phyloP scores from a whole-genome alignment of 1,140 invertebrate genomes.

The Thrips palmi region DNA sequence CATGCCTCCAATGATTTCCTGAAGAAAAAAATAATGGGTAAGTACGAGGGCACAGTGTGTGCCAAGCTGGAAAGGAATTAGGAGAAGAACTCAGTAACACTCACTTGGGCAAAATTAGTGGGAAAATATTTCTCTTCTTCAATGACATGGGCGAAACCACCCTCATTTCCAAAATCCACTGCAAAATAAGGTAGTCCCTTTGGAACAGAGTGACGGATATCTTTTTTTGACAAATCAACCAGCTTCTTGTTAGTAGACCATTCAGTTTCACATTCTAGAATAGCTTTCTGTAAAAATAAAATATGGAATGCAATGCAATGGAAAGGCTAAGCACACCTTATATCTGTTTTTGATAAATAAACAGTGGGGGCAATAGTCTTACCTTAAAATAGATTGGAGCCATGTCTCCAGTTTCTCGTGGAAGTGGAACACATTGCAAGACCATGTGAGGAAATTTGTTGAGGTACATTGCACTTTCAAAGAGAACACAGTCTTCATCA shows the following conservation, averaged over 20 bases:
- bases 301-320: conserved; percentile 1
- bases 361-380: conserved; percentile 11
- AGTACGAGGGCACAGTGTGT: not conserved
- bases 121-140: conserved; percentile 84
- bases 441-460: conserved; percentile 65
- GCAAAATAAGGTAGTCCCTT: conserved; percentile 89
- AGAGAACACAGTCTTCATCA: conserved; percentile 72
- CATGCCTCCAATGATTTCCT: conserved; percentile 92
- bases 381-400: conserved; percentile 92
- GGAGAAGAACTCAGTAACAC: conserved; percentile 7
- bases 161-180: conserved; percentile 77
- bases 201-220: conserved; percentile 64
- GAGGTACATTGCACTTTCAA: conserved; percentile 65
- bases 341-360: conserved; percentile 1
- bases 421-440: conserved; percentile 76
- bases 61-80: not conserved
- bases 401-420: conserved; percentile 57
- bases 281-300: conserved; percentile 52
- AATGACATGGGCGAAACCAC: conserved; percentile 90
- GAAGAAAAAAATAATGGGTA: conserved; percentile 17
- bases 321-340: no score
- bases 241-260: conserved; percentile 93
- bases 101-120: conserved; percentile 74
- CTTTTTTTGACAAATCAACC: conserved; percentile 56
- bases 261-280: conserved; percentile 83